Evolutionary conservation across 2,888 invertebrate species (phyloP).

Genomic region (Opisthograptis luteolata): DNA sequence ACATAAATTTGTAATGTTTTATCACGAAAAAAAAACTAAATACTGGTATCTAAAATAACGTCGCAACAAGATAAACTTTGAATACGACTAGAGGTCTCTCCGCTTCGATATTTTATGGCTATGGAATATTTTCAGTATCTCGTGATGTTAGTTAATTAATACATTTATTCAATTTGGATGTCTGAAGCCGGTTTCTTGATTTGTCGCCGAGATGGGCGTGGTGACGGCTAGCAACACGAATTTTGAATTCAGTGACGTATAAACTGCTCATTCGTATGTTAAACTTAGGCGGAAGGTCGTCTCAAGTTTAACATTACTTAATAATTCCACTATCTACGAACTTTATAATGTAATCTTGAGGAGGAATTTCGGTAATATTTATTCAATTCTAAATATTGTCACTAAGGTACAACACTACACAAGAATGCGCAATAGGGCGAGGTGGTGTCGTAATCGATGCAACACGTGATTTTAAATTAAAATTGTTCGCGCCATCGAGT

Average conservation of each 20-base stretch:
- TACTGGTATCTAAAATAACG: constrained; percentile 56
- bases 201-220: constrained; percentile 47
- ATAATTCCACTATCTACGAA: constrained; percentile 3
- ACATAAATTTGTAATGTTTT: constrained; percentile 82
- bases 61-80: constrained; percentile 71
- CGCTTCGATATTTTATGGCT: constrained; percentile 32
- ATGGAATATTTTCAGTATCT: constrained; percentile 35
- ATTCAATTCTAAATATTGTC: constrained; percentile 1
- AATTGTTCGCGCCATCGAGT: constrained; percentile 19
- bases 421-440: constrained; percentile 19
- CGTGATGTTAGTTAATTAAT: constrained; percentile 30
- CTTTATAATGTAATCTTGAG: constrained; percentile 7
- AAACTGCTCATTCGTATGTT: constrained; percentile 44
- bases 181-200: constrained; percentile 45
- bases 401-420: constrained; percentile 10
- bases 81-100: constrained; percentile 59
- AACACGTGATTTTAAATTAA: constrained; percentile 19
- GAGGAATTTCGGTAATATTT: no score
- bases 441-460: constrained; percentile 11
- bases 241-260: constrained; percentile 42
- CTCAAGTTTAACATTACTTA: constrained; percentile 19
- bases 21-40: constrained; percentile 69
- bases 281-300: constrained; percentile 43
- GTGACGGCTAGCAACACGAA: constrained; percentile 45
- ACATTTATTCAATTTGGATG: constrained; percentile 34